Conservation (phyloP, 2,888 invertebrate genomes). For the Gymnocheta viridis region DNA sequence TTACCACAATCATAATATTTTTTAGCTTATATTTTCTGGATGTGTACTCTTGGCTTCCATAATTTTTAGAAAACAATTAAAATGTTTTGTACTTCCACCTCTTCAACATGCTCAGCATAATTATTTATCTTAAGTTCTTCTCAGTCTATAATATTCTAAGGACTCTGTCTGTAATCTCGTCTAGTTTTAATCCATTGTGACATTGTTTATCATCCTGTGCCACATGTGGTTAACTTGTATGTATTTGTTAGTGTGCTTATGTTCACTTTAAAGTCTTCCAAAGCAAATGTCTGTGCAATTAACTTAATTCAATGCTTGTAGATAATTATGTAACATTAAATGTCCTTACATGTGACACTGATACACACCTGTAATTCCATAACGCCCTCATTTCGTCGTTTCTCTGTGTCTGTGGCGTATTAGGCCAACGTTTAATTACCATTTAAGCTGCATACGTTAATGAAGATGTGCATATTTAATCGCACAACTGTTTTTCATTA, state of each 20-base stretch:
- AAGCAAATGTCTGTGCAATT: neutral
- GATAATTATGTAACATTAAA: neutral
- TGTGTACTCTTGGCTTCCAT: too few relatives aligned
- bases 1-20: too few relatives aligned
- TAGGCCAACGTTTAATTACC: slow-evolving; percentile 55
- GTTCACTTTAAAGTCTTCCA: neutral
- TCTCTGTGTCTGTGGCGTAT: slow-evolving; percentile 12
- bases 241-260: neutral
- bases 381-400: neutral
- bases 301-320: neutral
- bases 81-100: too few relatives aligned
- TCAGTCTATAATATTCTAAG: too few relatives aligned
- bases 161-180: neutral
- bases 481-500: slow-evolving; percentile 22
- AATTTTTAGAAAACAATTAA: too few relatives aligned
- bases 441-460: slow-evolving; percentile 64
- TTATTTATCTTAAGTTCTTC: too few relatives aligned
- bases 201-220: neutral
- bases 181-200: neutral
- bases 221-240: neutral
- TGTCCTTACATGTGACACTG: neutral
- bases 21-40: too few relatives aligned
- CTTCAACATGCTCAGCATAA: too few relatives aligned
- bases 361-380: neutral
- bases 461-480: slow-evolving; percentile 66